These are phyloP conservation scores for Neelides sp. DNA, from an alignment of 1,140 invertebrate genomes.

Conservation along the genomic window DNA sequence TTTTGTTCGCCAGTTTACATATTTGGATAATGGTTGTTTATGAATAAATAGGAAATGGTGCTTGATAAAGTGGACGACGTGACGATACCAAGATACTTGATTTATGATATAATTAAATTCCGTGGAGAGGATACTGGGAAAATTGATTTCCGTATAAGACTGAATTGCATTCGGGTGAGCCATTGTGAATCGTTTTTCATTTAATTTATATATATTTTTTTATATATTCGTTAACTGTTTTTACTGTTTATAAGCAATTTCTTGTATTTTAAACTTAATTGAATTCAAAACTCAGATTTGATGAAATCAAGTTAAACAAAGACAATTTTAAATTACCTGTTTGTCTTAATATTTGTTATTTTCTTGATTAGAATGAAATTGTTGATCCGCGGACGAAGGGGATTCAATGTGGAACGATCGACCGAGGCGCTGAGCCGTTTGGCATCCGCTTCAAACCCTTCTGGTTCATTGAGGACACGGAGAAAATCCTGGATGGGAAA, in stretches of 20 bases:
- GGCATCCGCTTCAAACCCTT: constrained; percentile 77
- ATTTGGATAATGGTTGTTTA: neutral
- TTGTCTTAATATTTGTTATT: constrained; percentile 12
- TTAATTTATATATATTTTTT: constrained; percentile 3
- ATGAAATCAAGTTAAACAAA: no score
- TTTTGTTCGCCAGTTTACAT: no score
- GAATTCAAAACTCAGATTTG: no score
- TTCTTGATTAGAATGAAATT: constrained; percentile 43
- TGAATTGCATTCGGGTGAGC: constrained; percentile 57
- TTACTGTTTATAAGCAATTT: constrained; percentile 3
- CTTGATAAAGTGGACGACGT: constrained; percentile 66
- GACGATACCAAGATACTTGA: constrained; percentile 73
- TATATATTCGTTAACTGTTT: constrained; percentile 12
- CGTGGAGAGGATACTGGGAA: constrained; percentile 66
- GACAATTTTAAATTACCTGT: no score
- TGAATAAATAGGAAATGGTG: constrained; percentile 71
- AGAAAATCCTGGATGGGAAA: constrained; percentile 39
- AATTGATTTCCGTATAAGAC: constrained; percentile 54
- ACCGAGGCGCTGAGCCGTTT: constrained; percentile 68
- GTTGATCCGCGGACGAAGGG: constrained; percentile 57
- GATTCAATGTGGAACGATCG: constrained; percentile 58
- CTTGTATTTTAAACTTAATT: neutral
- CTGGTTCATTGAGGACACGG: constrained; percentile 57
- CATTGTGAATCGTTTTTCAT: constrained; percentile 1
- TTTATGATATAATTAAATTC: constrained; percentile 87